These are phyloP conservation scores for Bombus terrestris DNA, from an alignment of 1,140 invertebrate species.

Conservation along the genomic window DNA sequence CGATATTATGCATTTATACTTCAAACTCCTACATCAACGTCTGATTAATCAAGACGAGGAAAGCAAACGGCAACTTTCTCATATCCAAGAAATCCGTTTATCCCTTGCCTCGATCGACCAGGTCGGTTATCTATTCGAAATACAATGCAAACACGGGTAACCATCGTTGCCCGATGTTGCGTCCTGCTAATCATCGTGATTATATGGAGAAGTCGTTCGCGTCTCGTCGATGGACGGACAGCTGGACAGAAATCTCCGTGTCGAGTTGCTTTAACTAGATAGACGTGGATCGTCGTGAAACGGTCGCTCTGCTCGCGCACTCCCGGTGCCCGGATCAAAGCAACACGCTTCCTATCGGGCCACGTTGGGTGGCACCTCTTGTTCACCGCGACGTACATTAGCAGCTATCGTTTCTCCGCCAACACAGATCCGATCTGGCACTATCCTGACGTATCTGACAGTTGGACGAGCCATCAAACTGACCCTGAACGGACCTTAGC, in stretches of 20 bases:
- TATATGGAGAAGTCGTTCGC: constrained; percentile 57
- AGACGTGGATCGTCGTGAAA: constrained; percentile 40
- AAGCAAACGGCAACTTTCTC: not conserved
- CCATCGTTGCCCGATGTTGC: not conserved
- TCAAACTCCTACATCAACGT: not conserved
- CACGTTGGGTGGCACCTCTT: constrained; percentile 67
- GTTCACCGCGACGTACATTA: constrained; percentile 68
- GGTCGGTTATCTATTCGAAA: constrained; percentile 1
- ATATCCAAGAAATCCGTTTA: not conserved
- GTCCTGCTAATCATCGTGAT: constrained; percentile 57
- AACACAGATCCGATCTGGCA: constrained; percentile 44
- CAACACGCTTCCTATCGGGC: constrained; percentile 54
- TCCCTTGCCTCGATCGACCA: not conserved
- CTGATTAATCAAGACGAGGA: not conserved
- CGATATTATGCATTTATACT: not conserved
- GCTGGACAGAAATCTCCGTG: constrained; percentile 60
- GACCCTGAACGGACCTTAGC: constrained; percentile 42
- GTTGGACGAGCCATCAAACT: constrained; percentile 59
- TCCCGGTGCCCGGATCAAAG: constrained; percentile 39
- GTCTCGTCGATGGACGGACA: constrained; percentile 63
- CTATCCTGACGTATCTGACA: constrained; percentile 70
- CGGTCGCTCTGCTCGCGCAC: constrained; percentile 16
- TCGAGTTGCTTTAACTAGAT: constrained; percentile 59
- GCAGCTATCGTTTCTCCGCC: constrained; percentile 65
- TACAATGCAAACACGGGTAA: constrained; percentile 21